phyloP scores from a whole-genome alignment of 1,140 invertebrate species.

The Magallana gigas region DNA sequence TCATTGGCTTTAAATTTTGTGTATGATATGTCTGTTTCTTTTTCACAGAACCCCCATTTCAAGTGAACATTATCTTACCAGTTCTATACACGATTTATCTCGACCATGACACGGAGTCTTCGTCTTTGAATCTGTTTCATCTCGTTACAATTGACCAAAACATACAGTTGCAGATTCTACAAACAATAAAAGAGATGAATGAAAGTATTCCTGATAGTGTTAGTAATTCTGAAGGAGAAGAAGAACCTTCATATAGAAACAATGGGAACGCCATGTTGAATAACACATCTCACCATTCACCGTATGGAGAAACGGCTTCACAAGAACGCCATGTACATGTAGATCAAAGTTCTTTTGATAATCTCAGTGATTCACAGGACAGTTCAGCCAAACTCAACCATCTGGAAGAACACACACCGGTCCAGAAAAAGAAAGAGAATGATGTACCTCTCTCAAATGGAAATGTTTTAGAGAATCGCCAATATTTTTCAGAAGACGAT shows the following conservation, averaged over 20 bases:
- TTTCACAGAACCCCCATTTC: neutral
- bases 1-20: no score
- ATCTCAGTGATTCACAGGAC: no score
- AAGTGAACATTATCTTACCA: slow-evolving; percentile 1
- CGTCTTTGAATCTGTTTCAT: neutral
- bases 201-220: neutral
- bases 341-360: no score
- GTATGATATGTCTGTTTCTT: no score
- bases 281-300: neutral
- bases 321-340: neutral
- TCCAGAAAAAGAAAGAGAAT: no score
- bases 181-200: neutral
- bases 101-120: neutral
- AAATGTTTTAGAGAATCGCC: no score
- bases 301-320: neutral
- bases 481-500: no score
- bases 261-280: neutral
- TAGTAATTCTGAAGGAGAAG: neutral
- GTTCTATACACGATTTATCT: neutral
- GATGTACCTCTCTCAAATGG: no score
- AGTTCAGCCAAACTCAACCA: no score
- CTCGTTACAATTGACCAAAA: neutral
- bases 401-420: no score
- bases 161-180: neutral
- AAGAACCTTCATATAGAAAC: neutral